phyloP scores from a whole-genome alignment of 2,888 invertebrate genomes.

The Halictus quadricinctus region DNA sequence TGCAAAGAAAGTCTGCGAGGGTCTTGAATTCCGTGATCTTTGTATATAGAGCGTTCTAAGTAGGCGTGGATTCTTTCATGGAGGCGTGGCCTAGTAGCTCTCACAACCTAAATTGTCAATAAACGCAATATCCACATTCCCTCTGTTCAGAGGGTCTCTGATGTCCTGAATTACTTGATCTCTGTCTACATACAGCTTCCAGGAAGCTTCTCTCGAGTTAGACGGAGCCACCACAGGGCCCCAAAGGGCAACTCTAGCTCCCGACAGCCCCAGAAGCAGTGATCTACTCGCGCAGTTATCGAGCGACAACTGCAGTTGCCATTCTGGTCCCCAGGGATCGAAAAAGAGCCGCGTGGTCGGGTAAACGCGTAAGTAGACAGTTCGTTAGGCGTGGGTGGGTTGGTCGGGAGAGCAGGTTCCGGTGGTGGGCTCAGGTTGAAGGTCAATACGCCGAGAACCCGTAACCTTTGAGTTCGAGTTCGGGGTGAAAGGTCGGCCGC shows the following conservation, averaged over 20 bases:
- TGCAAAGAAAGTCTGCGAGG: too few relatives aligned
- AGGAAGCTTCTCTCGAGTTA: background rate
- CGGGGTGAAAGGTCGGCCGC: slow-evolving; percentile 5
- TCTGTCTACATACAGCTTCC: background rate
- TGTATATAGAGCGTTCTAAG: background rate
- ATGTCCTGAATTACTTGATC: too few relatives aligned
- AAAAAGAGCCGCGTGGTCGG: slow-evolving; percentile 22
- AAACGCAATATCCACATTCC: too few relatives aligned
- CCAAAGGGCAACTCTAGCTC: background rate
- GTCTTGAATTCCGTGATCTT: background rate
- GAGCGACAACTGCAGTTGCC: background rate
- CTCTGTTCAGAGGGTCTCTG: too few relatives aligned
- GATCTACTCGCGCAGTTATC: background rate
- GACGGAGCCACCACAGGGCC: background rate
- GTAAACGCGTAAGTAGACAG: slow-evolving; percentile 32
- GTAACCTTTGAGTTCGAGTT: slow-evolving; percentile 58
- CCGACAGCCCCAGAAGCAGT: too few relatives aligned
- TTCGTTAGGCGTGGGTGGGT: slow-evolving; percentile 46
- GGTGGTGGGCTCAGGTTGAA: slow-evolving; percentile 39
- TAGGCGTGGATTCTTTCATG: background rate
- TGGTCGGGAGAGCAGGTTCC: slow-evolving; percentile 27
- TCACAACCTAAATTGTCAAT: too few relatives aligned
- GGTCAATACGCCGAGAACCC: slow-evolving; percentile 48
- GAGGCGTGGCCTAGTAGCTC: too few relatives aligned
- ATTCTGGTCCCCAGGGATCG: background rate